A percentile compares a stretch with the other conserved stretches of the same genome.
Evolutionary conservation across 2,888 invertebrate species (phyloP).

Genomic region (Leuctra nigra): DNA sequence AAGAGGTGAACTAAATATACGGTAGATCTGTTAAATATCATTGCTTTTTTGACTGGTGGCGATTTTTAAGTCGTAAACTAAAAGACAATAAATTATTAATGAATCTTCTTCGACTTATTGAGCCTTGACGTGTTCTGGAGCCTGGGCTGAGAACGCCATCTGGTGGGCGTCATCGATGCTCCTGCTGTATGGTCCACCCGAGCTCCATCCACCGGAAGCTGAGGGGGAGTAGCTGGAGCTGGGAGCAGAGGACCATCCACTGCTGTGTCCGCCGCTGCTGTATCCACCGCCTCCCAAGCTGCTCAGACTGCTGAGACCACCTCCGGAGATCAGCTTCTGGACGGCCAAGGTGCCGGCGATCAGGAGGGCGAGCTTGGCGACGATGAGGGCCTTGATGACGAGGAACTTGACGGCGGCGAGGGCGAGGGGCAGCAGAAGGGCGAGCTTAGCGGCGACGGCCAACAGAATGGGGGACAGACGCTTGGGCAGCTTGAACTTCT

Average conservation of each 20-base stretch:
- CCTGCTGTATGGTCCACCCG: conserved; percentile 35
- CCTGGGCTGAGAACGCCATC: conserved; percentile 63
- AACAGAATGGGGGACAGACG: conserved; percentile 59
- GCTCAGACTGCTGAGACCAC: conserved; percentile 36
- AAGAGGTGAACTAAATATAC: too few species aligned
- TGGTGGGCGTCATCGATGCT: conserved; percentile 50
- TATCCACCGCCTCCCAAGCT: neutral
- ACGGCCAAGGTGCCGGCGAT: conserved; percentile 63
- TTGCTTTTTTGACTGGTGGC: neutral
- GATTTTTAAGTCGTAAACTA: neutral
- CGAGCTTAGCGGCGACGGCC: conserved; percentile 62
- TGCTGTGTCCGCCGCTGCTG: conserved; percentile 12
- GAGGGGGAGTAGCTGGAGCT: conserved; percentile 33
- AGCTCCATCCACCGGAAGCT: conserved; percentile 38
- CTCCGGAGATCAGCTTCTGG: conserved; percentile 57
- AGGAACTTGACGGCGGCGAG: conserved; percentile 65
- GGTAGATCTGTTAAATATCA: neutral
- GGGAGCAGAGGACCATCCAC: conserved; percentile 32
- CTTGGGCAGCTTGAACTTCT: conserved; percentile 55
- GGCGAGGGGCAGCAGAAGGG: conserved; percentile 62
- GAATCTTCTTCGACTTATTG: neutral
- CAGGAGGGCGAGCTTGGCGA: conserved; percentile 70
- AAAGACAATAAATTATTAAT: neutral
- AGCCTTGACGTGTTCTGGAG: conserved; percentile 34
- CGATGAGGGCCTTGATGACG: conserved; percentile 67